Base-by-base conservation (phyloP, 2,797 vertebrate species). In the Sciaenops ocellatus region DNA sequence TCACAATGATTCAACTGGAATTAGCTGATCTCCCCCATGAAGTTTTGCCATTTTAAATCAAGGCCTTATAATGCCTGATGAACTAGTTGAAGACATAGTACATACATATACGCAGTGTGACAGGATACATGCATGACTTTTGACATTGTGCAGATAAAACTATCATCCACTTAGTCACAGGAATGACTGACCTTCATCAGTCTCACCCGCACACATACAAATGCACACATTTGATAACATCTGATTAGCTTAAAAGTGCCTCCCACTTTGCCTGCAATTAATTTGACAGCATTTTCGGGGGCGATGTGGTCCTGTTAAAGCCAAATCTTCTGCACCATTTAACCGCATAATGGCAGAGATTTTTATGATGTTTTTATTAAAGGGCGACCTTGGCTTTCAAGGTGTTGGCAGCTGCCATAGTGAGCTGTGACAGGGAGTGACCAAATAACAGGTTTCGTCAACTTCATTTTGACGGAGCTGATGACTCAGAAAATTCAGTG, bases 291-390 rank as follows among this genome's bases (percentile, higher is more conserved):
- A 78, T 90, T 90, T 80, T 38, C 34, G 82, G 79, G 93, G 75
- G 90, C 85, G 87, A 76, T 82, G 88, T 85, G 84, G 87, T 90
- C 80, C 80, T 68, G 81, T 92, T 89, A 85, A 86, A 90, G 85
- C 80, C 80, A 86, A 92, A 94, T 95, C 93, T 93, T 94, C 93
- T 92, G 95, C 94, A 92, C 91, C 94, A 95, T 95, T 95, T 95
- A 93, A 94, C 94, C 48, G 80, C 88, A 91, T 95, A 95, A 95
- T 94, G 85, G 87, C 85, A 60, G 84, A 83, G 85, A 87, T 84
- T 94, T 94, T 94, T 94, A 94, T 90, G 88, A 90, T 82, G 87
- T 93, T 91, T 91, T 93, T 85, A 93, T 93, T 93, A 91, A 90
- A 84, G 86, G 76, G 73, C 78, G 80, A 92, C 91, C 92, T 95